A percentile compares a stretch with the other conserved stretches of the same genome.
These are phyloP conservation scores for Eilema sororculum DNA, from an alignment of 2,888 invertebrate species.

Conservation along the genomic window DNA sequence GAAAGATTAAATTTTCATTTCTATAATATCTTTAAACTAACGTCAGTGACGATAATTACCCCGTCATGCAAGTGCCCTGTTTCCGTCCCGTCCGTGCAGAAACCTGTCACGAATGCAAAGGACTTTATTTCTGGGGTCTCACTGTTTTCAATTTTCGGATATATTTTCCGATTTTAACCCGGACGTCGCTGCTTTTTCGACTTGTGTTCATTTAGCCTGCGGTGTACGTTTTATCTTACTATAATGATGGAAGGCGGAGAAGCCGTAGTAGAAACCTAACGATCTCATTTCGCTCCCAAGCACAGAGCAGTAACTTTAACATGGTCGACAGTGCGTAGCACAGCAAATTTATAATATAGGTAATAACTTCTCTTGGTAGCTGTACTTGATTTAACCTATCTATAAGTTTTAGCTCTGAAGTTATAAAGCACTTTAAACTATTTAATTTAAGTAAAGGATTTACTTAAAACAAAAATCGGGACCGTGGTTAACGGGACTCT, in stretches of 20 bases:
- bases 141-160: no score
- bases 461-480: no score
- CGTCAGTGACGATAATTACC: no score
- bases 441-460: neutral
- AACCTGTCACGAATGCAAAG: no score
- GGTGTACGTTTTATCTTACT: neutral
- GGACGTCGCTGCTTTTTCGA: neutral
- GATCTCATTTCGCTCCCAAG: neutral
- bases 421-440: no score
- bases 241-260: neutral
- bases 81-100: no score
- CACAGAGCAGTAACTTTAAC: neutral
- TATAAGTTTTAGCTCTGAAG: neutral
- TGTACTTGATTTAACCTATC: neutral
- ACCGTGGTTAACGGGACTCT: no score
- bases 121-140: neutral
- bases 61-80: no score
- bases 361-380: neutral
- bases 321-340: neutral
- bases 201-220: neutral
- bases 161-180: no score
- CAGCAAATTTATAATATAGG: neutral
- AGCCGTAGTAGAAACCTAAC: neutral
- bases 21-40: no score
- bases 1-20: no score